These are phyloP conservation scores for Cyanoliseus patagonus DNA, from an alignment of 2,113 vertebrate genomes.

Conservation along the genomic window DNA sequence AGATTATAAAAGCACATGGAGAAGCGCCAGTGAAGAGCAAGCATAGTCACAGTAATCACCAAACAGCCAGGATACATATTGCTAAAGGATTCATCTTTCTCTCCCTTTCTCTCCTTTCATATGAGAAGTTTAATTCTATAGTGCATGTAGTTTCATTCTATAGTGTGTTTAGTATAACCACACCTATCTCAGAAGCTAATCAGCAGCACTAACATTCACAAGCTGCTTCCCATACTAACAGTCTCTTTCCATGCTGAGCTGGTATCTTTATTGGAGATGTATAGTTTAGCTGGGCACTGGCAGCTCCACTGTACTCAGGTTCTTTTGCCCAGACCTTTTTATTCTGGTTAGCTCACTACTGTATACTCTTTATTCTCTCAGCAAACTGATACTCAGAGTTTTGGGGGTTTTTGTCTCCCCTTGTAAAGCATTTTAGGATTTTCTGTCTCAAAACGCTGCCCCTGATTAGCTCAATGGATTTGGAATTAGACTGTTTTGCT, in stretches of 20 bases:
- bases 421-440: not conserved
- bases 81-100: not conserved
- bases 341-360: not conserved
- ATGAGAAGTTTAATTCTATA: not conserved
- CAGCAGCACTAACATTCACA: not conserved
- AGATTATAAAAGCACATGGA: not conserved
- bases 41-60: not conserved
- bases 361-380: not conserved
- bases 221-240: not conserved
- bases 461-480: not conserved
- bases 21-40: not conserved
- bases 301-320: not conserved
- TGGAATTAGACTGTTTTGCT: not conserved
- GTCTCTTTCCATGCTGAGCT: not conserved
- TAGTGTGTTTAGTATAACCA: not conserved
- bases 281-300: not conserved
- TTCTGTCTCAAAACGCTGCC: not conserved
- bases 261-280: not conserved
- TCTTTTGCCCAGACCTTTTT: not conserved
- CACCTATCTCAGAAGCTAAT: not conserved
- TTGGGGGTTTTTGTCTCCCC: not conserved
- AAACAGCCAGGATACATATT: not conserved
- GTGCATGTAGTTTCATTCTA: not conserved
- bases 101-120: not conserved
- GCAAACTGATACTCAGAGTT: not conserved